Base-by-base conservation (phyloP, 92 coral and sea anemone genomes). In the Heliopora coerulea region DNA sequence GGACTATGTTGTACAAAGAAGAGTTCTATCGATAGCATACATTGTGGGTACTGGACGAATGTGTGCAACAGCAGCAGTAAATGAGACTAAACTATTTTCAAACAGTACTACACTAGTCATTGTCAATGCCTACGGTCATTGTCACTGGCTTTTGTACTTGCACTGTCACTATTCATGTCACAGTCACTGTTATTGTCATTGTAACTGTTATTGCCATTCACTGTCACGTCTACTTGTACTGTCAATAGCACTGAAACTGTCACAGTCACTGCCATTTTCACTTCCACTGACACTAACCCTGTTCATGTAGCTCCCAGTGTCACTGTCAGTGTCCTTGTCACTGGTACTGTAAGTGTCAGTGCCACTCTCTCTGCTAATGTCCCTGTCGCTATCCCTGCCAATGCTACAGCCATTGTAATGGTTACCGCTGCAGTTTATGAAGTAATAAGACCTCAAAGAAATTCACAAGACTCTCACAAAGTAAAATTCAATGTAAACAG, bases 231-330 rank as follows among this genome's bases (percentile, higher is more conserved):
- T 25, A 59, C 37, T 59, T 9, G 8, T 31, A 50, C 44, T 34
- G 72, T 65, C 54, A 40, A 1, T 41, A 54, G 37, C 73, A 44
- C 17, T 65, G 56, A 37, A 54, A 41, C 29, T 65, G 73, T 65
- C 54, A 64, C 42, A 33, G 72, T 64, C 72, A 37, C 42, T 64
- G 72, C 37, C 72, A 40, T 26, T 64, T 49, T 64, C 52, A 40
- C 42, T 64, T 49, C 21, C 72, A 40, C 42, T 64, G 72, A 33
- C 7, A 44, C 12, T 21, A 13, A 4, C 42, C 1, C 74, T 40
- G 56, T 68, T 40, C 21, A 32, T 49, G 40, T 28, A 54, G 44
- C 59, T 68, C 35, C 11, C 60, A 68, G 35, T 68, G 60, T 46
- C 28, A 12, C 49, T 32, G 69, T 62, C 41, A n/a, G 3, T 37